Conservation (phyloP, 2,888 invertebrate genomes). For the Ecdyonurus torrentis region DNA sequence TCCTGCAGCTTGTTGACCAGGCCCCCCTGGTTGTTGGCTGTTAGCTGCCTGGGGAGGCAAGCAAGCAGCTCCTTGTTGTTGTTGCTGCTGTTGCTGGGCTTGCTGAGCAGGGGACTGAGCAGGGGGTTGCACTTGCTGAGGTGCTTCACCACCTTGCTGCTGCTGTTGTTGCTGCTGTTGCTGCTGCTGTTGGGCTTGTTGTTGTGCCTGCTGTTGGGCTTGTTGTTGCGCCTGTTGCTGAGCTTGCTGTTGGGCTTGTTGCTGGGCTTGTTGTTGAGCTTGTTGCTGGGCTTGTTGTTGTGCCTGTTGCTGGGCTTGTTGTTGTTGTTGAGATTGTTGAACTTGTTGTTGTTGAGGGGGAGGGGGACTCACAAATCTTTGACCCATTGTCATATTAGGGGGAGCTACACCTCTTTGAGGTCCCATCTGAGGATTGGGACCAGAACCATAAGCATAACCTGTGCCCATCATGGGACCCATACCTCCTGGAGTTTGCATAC, state of each 20-base stretch:
- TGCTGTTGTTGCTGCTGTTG: slow-evolving; percentile 19
- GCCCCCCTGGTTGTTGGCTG: slow-evolving; percentile 4
- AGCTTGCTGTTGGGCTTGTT: slow-evolving; percentile 19
- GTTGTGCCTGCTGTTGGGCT: slow-evolving; percentile 19
- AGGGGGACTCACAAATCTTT: slow-evolving; percentile 3
- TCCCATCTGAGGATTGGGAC: slow-evolving; percentile 21
- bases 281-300: slow-evolving; percentile 20
- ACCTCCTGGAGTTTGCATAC: slow-evolving; percentile 38
- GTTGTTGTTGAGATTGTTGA: slow-evolving; percentile 19
- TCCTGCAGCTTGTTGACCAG: slow-evolving; percentile 4
- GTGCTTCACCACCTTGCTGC: slow-evolving; percentile 35
- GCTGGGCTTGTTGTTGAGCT: slow-evolving; percentile 18
- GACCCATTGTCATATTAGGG: slow-evolving; percentile 22
- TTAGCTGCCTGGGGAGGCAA: neutral
- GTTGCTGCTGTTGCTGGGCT: slow-evolving; percentile 15
- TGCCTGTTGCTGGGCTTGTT: slow-evolving; percentile 17
- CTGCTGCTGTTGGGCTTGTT: slow-evolving; percentile 19
- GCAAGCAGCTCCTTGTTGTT: slow-evolving; percentile 14
- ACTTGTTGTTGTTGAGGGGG: slow-evolving; percentile 16
- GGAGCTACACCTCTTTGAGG: slow-evolving; percentile 33
- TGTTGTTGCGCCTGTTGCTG: slow-evolving; percentile 18
- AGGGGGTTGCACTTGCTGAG: slow-evolving; percentile 56
- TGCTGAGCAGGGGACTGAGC: slow-evolving; percentile 52
- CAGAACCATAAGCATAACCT: slow-evolving; percentile 23
- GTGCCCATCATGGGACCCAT: slow-evolving; percentile 20